These are phyloP conservation scores for Daboia siamensis DNA, from an alignment of 2,113 vertebrate species.

Conservation along the genomic window DNA sequence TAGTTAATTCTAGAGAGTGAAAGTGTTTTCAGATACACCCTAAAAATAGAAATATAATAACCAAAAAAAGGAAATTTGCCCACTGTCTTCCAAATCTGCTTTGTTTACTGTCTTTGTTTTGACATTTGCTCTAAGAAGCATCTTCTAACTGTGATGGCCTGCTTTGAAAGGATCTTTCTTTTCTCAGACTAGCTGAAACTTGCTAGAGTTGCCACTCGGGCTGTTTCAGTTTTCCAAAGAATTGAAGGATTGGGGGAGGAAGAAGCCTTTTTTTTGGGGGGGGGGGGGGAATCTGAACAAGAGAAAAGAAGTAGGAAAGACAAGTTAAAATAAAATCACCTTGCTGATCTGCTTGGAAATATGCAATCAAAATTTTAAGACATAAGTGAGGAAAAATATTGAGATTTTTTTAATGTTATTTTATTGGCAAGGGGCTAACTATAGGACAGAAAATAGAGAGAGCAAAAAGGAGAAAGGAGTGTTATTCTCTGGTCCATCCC, in stretches of 20 bases:
- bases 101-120: conserved; percentile 24
- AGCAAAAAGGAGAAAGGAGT: conserved; percentile 54
- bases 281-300: background rate
- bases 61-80: background rate
- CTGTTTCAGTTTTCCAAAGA: conserved; percentile 2
- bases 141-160: background rate
- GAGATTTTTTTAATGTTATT: conserved; percentile 12
- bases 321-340: conserved; percentile 6
- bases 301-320: conserved; percentile 16
- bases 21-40: conserved; percentile 4
- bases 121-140: conserved; percentile 26
- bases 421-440: conserved; percentile 54
- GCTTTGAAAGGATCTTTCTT: conserved; percentile 47
- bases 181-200: background rate
- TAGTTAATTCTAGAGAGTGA: background rate
- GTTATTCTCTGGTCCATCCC: conserved; percentile 68
- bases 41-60: background rate
- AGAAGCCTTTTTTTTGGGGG: background rate
- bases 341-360: background rate
- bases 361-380: conserved; percentile 1
- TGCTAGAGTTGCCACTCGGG: conserved; percentile 9
- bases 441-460: conserved; percentile 50
- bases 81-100: conserved; percentile 18
- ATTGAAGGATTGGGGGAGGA: conserved; percentile 27
- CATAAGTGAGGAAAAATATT: background rate